Evolutionary conservation across 2,113 vertebrate genomes (phyloP).

Genomic region (Pan troglodytes): NHGRI_mPanTro3-v2.1_pri NC_072421.2:127125501-127126000

Average conservation of each 20-base stretch:
- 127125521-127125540: not conserved
- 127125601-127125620: not conserved
- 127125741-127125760: not conserved
- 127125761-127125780: not conserved
- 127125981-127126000: not conserved
- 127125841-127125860: not conserved
- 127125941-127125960: not conserved
- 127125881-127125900: not conserved
- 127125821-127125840: not conserved
- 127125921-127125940: slow-evolving; percentile 12
- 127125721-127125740: not conserved
- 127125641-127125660: not conserved
- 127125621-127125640: not conserved
- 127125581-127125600: not conserved
- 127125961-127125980: not conserved
- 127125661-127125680: slow-evolving; percentile 17
- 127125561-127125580: slow-evolving; percentile 4
- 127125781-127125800: not conserved
- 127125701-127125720: not conserved
- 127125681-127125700: slow-evolving; percentile 24
- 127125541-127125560: slow-evolving; percentile 18
- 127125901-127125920: slow-evolving; percentile 10
- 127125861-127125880: slow-evolving; percentile 2
- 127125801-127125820: not conserved
- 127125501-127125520: slow-evolving; percentile 31